A percentile compares a stretch with the other conserved stretches of the same genome.
phyloP scores from a whole-genome alignment of 1,140 invertebrate genomes.

The Conopomorpha cramerella region DNA sequence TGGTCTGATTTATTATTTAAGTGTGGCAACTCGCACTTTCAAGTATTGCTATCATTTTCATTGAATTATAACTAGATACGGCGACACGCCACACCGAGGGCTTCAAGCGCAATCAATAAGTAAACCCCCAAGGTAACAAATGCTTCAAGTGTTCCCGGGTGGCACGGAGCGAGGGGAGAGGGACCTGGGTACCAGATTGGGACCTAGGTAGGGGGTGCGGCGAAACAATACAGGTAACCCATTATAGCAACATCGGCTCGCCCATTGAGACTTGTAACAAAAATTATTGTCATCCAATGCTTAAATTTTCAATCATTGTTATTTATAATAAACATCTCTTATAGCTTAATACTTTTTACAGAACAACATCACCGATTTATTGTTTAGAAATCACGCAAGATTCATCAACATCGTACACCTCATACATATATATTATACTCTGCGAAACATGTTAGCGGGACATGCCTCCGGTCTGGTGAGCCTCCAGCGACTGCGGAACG shows the following conservation, averaged over 20 bases:
- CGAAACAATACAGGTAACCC: too few species aligned
- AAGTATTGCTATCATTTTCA: slow-evolving; percentile 40
- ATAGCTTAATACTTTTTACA: slow-evolving; percentile 42
- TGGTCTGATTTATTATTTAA: slow-evolving; percentile 38
- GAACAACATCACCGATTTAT: slow-evolving; percentile 25
- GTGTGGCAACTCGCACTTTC: too few species aligned
- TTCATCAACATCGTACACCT: neutral
- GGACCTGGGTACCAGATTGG: too few species aligned
- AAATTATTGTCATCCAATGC: slow-evolving; percentile 60
- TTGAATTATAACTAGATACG: too few species aligned
- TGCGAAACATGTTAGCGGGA: too few species aligned
- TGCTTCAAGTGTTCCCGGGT: too few species aligned
- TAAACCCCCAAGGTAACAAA: slow-evolving; percentile 7
- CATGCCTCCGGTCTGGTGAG: too few species aligned
- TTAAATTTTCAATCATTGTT: slow-evolving; percentile 45
- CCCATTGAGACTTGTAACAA: slow-evolving; percentile 32
- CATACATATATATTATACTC: too few species aligned
- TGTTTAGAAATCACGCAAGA: neutral
- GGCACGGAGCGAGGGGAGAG: too few species aligned
- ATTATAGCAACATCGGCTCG: too few species aligned
- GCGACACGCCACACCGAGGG: neutral
- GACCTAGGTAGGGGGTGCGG: too few species aligned
- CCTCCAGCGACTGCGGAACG: too few species aligned
- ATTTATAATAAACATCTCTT: slow-evolving; percentile 23
- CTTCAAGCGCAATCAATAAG: slow-evolving; percentile 8